Evolutionary conservation across 2,888 invertebrate genomes (phyloP), one percentile per base, ranked within the genome.

Genomic region (Zaprionus bogoriensis): DNA sequence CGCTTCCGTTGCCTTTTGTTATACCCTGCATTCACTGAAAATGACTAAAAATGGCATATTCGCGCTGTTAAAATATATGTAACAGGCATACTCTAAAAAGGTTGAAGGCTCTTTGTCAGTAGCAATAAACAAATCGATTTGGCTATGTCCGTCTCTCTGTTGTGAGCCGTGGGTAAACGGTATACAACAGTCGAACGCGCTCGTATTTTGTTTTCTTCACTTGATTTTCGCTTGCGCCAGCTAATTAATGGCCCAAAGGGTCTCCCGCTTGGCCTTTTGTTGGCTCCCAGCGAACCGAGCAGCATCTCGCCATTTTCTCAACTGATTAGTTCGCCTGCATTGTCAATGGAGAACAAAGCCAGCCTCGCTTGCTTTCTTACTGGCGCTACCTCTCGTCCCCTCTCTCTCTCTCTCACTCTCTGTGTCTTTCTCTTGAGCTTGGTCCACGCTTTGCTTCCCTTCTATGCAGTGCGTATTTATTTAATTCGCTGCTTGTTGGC

Each of bases 261-360:
- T 59, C 73, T 42, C 72, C 36, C 27, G 14, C 27, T 58, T 59
- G 65, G 74, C 52, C 63, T 57, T 74, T 83, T 83, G 80, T 51
- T 57, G 53, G 52, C 68, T 69, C 54, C 54, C 58, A 46, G 28
- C 19, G 27, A 27, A 17, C 12, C 10, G 12, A 42, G 32, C 14
- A 59, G 44, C 77, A 57, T 65, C 74, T 63, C 60, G 60, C 59
- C 61, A 62, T 64, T 77, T 82, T 82, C 83, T 74, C 80, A 82
- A 71, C 80, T 81, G 80, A 81, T 81, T 81, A 86, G 83, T 68
- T 60, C 63, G 65, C 71, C n/a, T 78, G 80, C 80, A 80, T 77
- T 80, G 80, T 81, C 78, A 79, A 71, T 83, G 52, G 10, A 19
- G 46, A 60, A 71, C 71, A 71, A 74, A 73, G 69, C 64, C 54